Base-by-base conservation (phyloP, 2,797 vertebrate genomes). In the Rallus crepitans region DNA sequence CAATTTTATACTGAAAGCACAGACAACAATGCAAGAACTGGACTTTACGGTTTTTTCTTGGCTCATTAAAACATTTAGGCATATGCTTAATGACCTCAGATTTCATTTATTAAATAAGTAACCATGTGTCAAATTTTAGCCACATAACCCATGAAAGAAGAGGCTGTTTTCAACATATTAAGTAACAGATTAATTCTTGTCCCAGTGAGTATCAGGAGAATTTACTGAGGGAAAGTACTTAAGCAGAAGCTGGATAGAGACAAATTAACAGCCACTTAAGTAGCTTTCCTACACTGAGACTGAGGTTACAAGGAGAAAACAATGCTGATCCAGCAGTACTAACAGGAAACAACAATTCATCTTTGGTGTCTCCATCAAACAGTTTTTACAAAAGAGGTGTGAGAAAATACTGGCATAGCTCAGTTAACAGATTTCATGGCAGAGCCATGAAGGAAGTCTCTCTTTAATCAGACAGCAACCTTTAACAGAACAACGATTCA, bases 51-150 rank as follows among this genome's bases (percentile, higher is more conserved):
- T 55, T 96, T 96, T 89, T 56, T 92, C 91, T 87, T 87, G 84
- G 93, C 93, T 92, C 57, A 92, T 78, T 81, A 85, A 86, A 89
- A 96, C 90, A 96, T 93, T 76, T 82, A 97, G 91, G 70, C 89
- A 87, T 72, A 15, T 68, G 66, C 89, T 97, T 89, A 91, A 94
- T 85, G 66, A 94, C 87, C 83, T 95, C 93, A 91, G 37, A 78
- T 75, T 95, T 82, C 40, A 91, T 94, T 96, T 93, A 95, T 87
- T 95, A 61, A 78, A 8, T 72, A 59, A 84, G 47, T 40, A 93
- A 92, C 65, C 63, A 10, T 61, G 82, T 0, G 75, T 93, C 81
- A 87, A 50, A 81, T 76, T 90, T 90, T 83, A 92, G 76, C 87
- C 86, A 94, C 64, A 82, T 59, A 95, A 93, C 83, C 78, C 88